Evolutionary conservation across 23 tunicate genomes (phyloP), one percentile per base, ranked within the genome.

Genomic region (Botrylloides violaceus): DNA sequence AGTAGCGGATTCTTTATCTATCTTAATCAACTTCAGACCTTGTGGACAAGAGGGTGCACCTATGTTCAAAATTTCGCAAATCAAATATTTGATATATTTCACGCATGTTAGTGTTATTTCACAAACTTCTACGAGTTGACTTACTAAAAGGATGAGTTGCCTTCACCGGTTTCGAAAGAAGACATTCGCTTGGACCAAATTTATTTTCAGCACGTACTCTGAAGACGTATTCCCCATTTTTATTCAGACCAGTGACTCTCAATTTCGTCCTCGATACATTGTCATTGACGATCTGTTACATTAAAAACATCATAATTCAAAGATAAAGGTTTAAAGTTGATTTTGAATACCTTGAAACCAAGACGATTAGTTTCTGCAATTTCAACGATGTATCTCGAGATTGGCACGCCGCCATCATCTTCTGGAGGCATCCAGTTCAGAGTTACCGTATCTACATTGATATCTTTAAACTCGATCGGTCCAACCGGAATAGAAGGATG

Each of bases 131-230:
- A n/a, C n/a, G n/a, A 59, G 64, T 18, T 22, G 22, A 63, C 70
- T 29, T 36, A 66, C 73, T 53, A 59, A 90, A 86, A 12, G 84
- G 94, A 62, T 93, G 71, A 12, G 59, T 79, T 21, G 94, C 76
- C 29, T 76, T 81, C 19, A 93, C 83, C 47, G 59, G 33, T 4
- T 72, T 30, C 1, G 98, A 93, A 26, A 73, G 32, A 18, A 93
- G 50, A 35, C 63, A 86, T 34, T 93, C 84, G 58, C 88, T 80
- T 12, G 65, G 58, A 1, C 98, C 98, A 38, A 76, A 85, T 70
- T 85, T 93, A 83, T 93, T 93, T 61, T 79, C 71, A 61, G 92
- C 57, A 75, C 76, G 73, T 19, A 92, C 87, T 31, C 98, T 82
- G 83, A 92, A 92, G 43, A 75, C 66, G 49, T 92, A 92, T 66